Percentiles rank a stretch among this genome's conserved stretches.
phyloP scores from a whole-genome alignment of 2,113 vertebrate species.

The Montifringilla adamsi region DNA sequence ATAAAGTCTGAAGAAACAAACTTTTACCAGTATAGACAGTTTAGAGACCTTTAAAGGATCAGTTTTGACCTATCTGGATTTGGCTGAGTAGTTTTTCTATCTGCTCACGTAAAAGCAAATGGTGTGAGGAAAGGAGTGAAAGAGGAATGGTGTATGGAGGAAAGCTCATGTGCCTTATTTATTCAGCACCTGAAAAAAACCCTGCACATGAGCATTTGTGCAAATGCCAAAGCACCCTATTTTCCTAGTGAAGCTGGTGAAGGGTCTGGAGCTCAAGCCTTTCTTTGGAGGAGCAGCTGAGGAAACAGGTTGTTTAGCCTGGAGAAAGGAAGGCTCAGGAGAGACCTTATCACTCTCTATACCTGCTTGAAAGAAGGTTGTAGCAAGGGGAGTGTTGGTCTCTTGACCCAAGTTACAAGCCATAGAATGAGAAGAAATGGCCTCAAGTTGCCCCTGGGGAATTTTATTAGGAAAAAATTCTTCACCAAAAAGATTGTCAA shows the following conservation, averaged over 20 bases:
- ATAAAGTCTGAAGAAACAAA: neutral
- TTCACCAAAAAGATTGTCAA: neutral
- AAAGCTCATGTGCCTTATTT: neutral
- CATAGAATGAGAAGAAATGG: neutral
- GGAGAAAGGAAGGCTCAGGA: neutral
- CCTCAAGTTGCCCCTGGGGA: neutral
- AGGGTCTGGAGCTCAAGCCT: neutral
- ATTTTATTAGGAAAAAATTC: neutral
- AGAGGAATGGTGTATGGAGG: neutral
- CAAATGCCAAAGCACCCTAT: neutral
- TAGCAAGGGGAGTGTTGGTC: neutral
- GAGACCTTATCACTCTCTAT: neutral
- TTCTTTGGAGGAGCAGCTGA: neutral
- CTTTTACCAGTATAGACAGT: neutral
- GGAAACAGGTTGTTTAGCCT: neutral
- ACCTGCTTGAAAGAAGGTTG: neutral
- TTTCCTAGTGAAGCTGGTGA: neutral
- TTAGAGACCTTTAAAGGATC: neutral
- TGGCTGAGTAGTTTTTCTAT: neutral
- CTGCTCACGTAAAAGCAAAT: neutral
- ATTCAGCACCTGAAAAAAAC: neutral
- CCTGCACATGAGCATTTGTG: neutral
- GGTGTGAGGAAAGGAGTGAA: neutral
- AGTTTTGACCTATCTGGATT: neutral
- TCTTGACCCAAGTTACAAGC: neutral